Conservation (phyloP, 2,113 vertebrate species). For the Pangasianodon gigas region DNA sequence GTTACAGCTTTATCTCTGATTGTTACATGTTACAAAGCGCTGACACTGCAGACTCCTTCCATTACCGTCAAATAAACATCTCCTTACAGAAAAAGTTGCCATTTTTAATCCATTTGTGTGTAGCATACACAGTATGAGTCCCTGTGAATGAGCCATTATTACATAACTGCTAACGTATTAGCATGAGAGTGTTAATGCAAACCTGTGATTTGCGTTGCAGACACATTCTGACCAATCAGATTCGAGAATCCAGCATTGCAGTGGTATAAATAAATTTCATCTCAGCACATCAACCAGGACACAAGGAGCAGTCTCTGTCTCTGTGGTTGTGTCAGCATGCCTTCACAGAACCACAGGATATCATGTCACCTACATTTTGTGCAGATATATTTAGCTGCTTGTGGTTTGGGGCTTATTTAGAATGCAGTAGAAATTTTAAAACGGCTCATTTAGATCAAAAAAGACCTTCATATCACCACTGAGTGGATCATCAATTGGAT, state of each 20-base stretch:
- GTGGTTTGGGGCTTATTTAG: not conserved
- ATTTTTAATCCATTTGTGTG: too few relatives aligned
- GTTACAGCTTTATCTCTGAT: too few relatives aligned
- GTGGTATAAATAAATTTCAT: not conserved
- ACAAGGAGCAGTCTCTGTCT: not conserved
- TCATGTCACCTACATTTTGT: not conserved
- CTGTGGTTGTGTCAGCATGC: not conserved
- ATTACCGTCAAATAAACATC: too few relatives aligned
- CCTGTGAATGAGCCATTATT: too few relatives aligned
- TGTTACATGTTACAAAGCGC: too few relatives aligned
- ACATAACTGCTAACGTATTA: too few relatives aligned
- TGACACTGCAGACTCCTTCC: too few relatives aligned
- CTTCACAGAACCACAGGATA: not conserved
- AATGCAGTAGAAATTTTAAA: not conserved
- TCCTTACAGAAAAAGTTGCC: too few relatives aligned
- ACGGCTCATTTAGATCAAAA: not conserved
- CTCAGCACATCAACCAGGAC: not conserved
- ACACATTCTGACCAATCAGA: not conserved
- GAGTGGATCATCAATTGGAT: not conserved
- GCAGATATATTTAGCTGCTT: not conserved
- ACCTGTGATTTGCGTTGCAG: not conserved
- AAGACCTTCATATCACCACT: not conserved
- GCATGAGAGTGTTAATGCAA: too few relatives aligned
- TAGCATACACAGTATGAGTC: too few relatives aligned
- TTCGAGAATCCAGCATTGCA: not conserved